Percentiles rank a stretch among this genome's conserved stretches.
phyloP scores from a whole-genome alignment of 2,797 vertebrate genomes.

The Acipenser ruthenus region DNA sequence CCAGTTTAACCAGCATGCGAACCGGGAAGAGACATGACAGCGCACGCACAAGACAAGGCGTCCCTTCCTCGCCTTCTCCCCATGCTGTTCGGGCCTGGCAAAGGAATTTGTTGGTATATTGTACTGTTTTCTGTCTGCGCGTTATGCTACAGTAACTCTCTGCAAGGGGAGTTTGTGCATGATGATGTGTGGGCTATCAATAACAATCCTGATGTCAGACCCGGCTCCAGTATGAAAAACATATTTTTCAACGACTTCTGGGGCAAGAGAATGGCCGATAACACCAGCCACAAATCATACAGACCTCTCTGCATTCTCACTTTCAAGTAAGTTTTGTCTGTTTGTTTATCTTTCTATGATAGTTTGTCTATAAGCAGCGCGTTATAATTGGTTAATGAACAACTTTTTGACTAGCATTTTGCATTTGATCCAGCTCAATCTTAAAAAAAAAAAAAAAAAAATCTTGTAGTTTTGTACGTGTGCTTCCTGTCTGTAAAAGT shows the following conservation, averaged over 20 bases:
- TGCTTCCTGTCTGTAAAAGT: too few species aligned
- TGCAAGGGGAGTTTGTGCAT: conserved; percentile 87
- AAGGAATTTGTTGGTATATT: conserved; percentile 40
- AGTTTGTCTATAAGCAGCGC: too few species aligned
- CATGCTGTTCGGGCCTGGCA: conserved; percentile 26
- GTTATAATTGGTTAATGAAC: too few species aligned
- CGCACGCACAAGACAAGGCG: conserved; percentile 32
- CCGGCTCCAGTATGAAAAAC: conserved; percentile 58
- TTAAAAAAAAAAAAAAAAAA: too few species aligned
- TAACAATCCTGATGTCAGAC: conserved; percentile 84
- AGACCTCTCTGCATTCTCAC: conserved; percentile 85
- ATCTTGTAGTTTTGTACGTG: too few species aligned
- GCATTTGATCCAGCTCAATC: too few species aligned
- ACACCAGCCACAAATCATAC: conserved; percentile 96
- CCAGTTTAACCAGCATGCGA: conserved; percentile 30
- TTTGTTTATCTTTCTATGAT: background rate
- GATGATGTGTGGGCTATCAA: conserved; percentile 94
- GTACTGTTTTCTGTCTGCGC: conserved; percentile 60
- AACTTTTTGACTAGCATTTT: too few species aligned
- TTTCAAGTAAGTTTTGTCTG: conserved; percentile 73
- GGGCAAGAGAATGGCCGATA: conserved; percentile 89
- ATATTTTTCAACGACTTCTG: conserved; percentile 89
- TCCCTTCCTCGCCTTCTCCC: conserved; percentile 22
- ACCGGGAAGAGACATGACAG: conserved; percentile 55
- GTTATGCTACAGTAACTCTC: conserved; percentile 77